Conservation (phyloP, 2,113 vertebrate species). For the Deroptyus accipitrinus region DNA sequence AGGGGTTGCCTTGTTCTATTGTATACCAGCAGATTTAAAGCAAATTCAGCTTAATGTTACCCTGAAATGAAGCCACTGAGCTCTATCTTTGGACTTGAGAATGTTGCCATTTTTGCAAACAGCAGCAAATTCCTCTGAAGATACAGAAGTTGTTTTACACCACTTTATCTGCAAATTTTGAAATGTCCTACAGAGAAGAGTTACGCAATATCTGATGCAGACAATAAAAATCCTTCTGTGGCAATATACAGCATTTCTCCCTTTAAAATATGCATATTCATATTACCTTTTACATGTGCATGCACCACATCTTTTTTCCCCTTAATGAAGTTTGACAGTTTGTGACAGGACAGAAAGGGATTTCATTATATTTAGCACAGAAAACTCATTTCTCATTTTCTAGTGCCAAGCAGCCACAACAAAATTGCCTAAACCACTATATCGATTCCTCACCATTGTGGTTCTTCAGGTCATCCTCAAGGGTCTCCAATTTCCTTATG, state of each 20-base stretch:
- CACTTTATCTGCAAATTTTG: neutral
- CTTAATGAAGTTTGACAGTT: constrained; percentile 68
- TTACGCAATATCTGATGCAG: neutral
- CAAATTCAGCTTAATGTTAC: neutral
- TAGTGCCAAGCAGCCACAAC: neutral
- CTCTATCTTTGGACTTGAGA: neutral
- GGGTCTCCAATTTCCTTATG: constrained; percentile 60
- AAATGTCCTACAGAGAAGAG: neutral
- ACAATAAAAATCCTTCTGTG: neutral
- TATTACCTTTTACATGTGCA: neutral
- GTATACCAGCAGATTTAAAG: neutral
- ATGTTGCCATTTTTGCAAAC: neutral
- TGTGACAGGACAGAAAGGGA: constrained; percentile 61
- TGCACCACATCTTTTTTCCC: neutral
- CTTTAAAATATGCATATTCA: neutral
- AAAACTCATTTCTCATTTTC: constrained; percentile 73
- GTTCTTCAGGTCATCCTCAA: constrained; percentile 48
- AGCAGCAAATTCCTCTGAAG: neutral
- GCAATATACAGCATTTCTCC: neutral
- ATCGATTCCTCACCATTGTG: constrained; percentile 21
- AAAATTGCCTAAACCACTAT: constrained; percentile 58
- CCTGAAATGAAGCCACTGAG: neutral
- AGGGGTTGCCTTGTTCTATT: neutral
- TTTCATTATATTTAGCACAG: constrained; percentile 74
- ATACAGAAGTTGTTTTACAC: neutral